Conservation (phyloP, 2,797 vertebrate species). For the Nyctibius grandis region DNA sequence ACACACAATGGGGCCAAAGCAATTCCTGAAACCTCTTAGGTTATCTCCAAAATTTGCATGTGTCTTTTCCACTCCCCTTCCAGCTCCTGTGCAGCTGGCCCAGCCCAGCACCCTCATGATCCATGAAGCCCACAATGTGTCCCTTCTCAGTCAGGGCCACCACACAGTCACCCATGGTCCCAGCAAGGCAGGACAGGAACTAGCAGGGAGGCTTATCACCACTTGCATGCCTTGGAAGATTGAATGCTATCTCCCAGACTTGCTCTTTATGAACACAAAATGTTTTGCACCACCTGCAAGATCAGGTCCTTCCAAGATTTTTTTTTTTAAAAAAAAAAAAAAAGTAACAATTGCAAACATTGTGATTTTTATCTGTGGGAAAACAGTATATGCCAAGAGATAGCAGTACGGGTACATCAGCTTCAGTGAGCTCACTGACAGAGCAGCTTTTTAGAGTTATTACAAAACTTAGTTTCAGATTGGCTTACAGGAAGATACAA, state of each 20-base stretch:
- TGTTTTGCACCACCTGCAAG: rapidly evolving
- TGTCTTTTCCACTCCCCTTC: background rate
- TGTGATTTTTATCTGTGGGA: background rate
- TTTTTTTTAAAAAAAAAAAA: too few species aligned
- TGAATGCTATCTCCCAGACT: background rate
- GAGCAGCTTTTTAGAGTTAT: background rate
- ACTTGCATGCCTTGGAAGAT: rapidly evolving
- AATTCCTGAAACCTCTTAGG: background rate
- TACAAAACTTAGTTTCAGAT: background rate
- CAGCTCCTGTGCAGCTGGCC: background rate
- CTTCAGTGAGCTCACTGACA: background rate
- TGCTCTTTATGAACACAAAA: background rate
- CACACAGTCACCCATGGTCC: rapidly evolving
- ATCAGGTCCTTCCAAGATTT: background rate
- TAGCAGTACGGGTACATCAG: background rate
- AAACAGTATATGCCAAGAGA: background rate
- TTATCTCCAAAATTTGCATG: rapidly evolving
- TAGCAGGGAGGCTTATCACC: background rate
- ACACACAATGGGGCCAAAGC: rapidly evolving
- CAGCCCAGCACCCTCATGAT: rapidly evolving
- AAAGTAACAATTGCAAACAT: background rate
- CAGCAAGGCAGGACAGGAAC: background rate
- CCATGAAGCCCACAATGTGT: rapidly evolving
- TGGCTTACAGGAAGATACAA: background rate
- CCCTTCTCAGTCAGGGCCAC: too few species aligned